Conservation (phyloP, 2,888 invertebrate species). For the Ommatoiulus sabulosus region DNA sequence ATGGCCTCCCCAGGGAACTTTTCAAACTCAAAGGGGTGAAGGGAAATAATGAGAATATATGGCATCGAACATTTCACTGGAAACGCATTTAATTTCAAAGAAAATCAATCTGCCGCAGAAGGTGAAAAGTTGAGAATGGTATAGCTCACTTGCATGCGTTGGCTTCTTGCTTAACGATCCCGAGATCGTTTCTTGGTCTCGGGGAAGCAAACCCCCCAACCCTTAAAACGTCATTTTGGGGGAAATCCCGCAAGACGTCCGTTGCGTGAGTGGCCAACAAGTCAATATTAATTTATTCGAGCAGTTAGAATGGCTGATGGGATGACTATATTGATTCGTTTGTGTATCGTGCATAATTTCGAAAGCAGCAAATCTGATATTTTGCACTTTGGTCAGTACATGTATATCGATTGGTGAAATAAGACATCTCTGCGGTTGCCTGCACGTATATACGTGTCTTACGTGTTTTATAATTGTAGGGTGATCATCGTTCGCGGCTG, state of each 20-base stretch:
- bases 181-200: neutral
- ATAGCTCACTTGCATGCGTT: neutral
- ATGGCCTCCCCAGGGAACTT: conserved; percentile 17
- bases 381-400: neutral
- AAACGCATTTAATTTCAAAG: conserved; percentile 15
- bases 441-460: too few species aligned
- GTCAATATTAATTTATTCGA: neutral
- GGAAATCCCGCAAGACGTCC: neutral
- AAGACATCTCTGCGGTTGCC: too few species aligned
- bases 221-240: neutral
- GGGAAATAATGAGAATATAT: conserved; percentile 11
- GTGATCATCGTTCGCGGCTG: too few species aligned
- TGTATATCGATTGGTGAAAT: neutral
- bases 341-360: neutral
- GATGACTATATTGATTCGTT: neutral
- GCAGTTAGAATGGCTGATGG: neutral
- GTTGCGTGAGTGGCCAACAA: neutral
- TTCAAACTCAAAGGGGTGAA: conserved; percentile 18
- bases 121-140: conserved; percentile 9
- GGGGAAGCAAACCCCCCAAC: neutral
- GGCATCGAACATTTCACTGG: conserved; percentile 40
- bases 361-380: neutral
- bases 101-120: conserved; percentile 31
- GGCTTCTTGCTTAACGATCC: neutral
- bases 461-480: too few species aligned